Conservation (phyloP, 2,888 invertebrate species). For the Leptothorax acervorum region DNA sequence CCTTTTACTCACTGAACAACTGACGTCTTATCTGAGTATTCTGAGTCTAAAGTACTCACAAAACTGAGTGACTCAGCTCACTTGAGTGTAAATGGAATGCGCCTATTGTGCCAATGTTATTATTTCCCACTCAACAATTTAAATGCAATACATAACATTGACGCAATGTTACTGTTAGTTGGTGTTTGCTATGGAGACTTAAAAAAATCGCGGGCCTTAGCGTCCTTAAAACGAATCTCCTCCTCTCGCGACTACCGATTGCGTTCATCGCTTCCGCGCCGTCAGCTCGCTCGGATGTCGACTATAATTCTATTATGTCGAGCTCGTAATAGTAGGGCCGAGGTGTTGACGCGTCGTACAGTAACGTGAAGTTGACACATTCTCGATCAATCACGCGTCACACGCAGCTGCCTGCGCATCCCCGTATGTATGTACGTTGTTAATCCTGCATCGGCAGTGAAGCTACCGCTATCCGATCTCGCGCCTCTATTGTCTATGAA, state of each 20-base stretch:
- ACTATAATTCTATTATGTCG: constrained; percentile 74
- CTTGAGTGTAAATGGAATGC: too few relatives aligned
- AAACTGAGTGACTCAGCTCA: too few relatives aligned
- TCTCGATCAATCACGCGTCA: constrained; percentile 84
- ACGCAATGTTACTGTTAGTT: too few relatives aligned
- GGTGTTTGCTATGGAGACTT: too few relatives aligned
- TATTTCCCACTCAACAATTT: too few relatives aligned
- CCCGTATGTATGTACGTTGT: constrained; percentile 64
- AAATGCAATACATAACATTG: too few relatives aligned
- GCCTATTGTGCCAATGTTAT: too few relatives aligned
- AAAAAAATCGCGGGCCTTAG: neutral
- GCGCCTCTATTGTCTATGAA: neutral
- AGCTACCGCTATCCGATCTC: constrained; percentile 43
- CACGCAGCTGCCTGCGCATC: constrained; percentile 79
- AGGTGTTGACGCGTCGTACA: constrained; percentile 80
- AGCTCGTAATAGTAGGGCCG: constrained; percentile 68
- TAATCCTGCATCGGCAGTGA: constrained; percentile 66
- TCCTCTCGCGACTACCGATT: neutral
- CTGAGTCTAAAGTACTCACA: too few relatives aligned
- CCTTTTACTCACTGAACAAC: too few relatives aligned
- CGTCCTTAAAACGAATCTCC: constrained; percentile 32
- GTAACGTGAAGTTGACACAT: constrained; percentile 84
- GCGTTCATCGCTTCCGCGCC: constrained; percentile 17
- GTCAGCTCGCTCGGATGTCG: constrained; percentile 58
- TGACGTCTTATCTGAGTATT: too few relatives aligned